Evolutionary conservation across 2,888 invertebrate species (phyloP).

Genomic region (Chymomyza amoena): DNA sequence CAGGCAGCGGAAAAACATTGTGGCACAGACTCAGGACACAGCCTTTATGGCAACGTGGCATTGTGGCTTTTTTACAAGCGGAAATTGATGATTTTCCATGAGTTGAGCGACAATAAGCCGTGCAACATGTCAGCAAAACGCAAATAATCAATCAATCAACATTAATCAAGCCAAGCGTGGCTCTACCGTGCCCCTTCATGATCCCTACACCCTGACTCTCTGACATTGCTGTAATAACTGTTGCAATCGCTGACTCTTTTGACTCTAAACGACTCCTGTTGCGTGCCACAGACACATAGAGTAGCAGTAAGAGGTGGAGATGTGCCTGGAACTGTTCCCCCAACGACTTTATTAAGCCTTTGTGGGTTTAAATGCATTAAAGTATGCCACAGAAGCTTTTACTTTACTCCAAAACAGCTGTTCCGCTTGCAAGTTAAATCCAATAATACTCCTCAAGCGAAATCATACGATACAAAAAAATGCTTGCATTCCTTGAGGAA

Average conservation of each 20-base stretch:
- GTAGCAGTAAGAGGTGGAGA: too few species aligned
- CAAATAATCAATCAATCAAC: slow-evolving; percentile 75
- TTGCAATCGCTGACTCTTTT: slow-evolving; percentile 29
- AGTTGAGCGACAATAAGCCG: slow-evolving; percentile 66
- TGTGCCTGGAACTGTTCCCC: background rate
- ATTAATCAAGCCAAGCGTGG: slow-evolving; percentile 57
- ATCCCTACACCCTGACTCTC: too few species aligned
- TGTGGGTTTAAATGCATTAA: too few species aligned
- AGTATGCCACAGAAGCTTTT: too few species aligned
- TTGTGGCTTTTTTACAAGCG: slow-evolving; percentile 61
- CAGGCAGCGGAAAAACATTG: slow-evolving; percentile 15
- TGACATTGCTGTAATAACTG: slow-evolving; percentile 29
- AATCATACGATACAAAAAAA: too few species aligned
- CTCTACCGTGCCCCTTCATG: background rate
- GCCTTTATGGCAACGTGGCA: background rate
- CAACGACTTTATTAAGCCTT: background rate
- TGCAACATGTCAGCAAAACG: slow-evolving; percentile 69
- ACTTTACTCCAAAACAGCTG: too few species aligned
- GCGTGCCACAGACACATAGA: background rate
- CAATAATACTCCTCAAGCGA: too few species aligned
- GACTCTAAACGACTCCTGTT: background rate
- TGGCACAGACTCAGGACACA: background rate
- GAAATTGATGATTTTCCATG: slow-evolving; percentile 71
- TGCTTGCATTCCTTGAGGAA: too few species aligned
- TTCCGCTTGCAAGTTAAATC: too few species aligned